Conservation (phyloP, 2,113 vertebrate genomes). For the Pseudorhombus dupliciocellatus region DNA sequence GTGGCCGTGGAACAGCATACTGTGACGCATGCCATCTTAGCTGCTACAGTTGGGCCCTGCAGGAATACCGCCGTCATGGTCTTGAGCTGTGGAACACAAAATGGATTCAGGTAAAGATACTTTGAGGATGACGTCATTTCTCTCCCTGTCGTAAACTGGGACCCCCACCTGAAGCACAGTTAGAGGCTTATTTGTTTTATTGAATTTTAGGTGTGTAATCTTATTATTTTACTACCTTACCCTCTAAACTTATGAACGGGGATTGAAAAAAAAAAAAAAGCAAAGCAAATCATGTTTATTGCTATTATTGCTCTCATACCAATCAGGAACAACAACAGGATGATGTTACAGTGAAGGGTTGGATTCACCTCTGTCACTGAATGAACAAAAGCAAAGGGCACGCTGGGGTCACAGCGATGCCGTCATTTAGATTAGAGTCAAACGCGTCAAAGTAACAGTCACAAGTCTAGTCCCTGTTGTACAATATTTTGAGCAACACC, state of each 20-base stretch:
- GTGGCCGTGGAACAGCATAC: slow-evolving; percentile 84
- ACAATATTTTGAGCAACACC: slow-evolving; percentile 45
- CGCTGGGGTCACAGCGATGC: slow-evolving; percentile 38
- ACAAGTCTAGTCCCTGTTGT: slow-evolving; percentile 29
- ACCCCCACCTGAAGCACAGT: slow-evolving; percentile 15
- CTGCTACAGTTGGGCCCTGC: slow-evolving; percentile 78
- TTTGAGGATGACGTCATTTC: slow-evolving; percentile 1
- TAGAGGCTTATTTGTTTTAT: slow-evolving; percentile 3
- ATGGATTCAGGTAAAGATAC: slow-evolving; percentile 81
- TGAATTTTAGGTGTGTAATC: slow-evolving; percentile 35
- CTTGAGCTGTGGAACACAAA: slow-evolving; percentile 74
- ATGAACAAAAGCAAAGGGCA: slow-evolving; percentile 39
- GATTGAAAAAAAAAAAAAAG: slow-evolving; percentile 40
- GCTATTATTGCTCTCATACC: slow-evolving; percentile 32
- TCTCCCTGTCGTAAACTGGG: slow-evolving; percentile 2
- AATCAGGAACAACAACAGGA: slow-evolving; percentile 45
- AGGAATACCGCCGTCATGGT: slow-evolving; percentile 63
- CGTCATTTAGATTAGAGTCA: slow-evolving; percentile 22
- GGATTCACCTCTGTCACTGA: slow-evolving; percentile 18
- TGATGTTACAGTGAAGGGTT: slow-evolving; percentile 26
- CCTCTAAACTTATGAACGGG: slow-evolving; percentile 31
- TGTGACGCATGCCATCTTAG: slow-evolving; percentile 84
- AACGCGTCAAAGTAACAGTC: slow-evolving; percentile 10
- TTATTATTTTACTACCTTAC: slow-evolving; percentile 30
- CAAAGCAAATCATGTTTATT: slow-evolving; percentile 53